Evolutionary conservation across 2,888 invertebrate genomes (phyloP).

Genomic region (Heliothis peltigera): DNA sequence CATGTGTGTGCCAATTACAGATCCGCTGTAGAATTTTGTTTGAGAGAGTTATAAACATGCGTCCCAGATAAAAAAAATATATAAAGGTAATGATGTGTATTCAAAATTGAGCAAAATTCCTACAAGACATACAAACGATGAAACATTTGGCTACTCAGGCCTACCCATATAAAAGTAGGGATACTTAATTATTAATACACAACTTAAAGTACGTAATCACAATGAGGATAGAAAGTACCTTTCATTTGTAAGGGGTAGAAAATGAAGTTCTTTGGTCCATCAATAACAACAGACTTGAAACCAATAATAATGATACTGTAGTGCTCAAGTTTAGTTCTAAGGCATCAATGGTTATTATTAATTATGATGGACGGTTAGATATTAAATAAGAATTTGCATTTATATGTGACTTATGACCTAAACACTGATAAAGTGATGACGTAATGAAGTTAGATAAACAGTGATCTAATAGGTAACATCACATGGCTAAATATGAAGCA

Average conservation of each 20-base stretch:
- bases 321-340: conserved; percentile 1
- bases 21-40: neutral
- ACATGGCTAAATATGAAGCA: neutral
- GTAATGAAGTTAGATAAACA: conserved; percentile 19
- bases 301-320: neutral
- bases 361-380: neutral
- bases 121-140: conserved; percentile 5
- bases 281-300: conserved; percentile 22
- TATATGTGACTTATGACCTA: conserved; percentile 14
- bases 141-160: conserved; percentile 16
- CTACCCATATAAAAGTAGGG: conserved; percentile 40
- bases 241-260: conserved; percentile 20
- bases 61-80: neutral
- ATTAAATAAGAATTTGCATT: conserved; percentile 27
- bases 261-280: conserved; percentile 19
- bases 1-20: too few species aligned
- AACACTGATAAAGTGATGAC: conserved; percentile 13
- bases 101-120: conserved; percentile 1
- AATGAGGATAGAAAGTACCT: conserved; percentile 30
- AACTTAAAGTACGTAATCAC: conserved; percentile 29
- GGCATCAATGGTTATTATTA: conserved; percentile 5
- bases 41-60: neutral
- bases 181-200: conserved; percentile 33
- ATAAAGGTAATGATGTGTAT: too few species aligned
- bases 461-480: conserved; percentile 15